These are phyloP conservation scores for Piezodorus guildinii DNA, from an alignment of 1,140 invertebrate genomes.

Conservation along the genomic window DNA sequence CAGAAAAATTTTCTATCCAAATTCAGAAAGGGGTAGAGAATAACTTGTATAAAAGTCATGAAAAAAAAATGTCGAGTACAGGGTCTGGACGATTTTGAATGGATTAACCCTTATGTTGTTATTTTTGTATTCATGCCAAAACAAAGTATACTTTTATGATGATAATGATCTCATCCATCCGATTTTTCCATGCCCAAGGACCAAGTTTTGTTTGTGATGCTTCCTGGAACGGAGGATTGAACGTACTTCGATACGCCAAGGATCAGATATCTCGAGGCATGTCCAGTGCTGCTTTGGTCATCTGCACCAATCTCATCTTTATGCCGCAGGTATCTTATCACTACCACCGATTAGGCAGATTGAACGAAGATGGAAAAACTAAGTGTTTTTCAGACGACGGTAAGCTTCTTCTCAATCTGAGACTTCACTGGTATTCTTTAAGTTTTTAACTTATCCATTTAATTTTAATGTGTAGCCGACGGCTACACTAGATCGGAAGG, in stretches of 20 bases:
- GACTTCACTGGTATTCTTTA: not conserved
- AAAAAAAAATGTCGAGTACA: too few species aligned
- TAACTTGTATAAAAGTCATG: too few species aligned
- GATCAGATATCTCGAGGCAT: slow-evolving; percentile 47
- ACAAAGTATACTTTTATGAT: too few species aligned
- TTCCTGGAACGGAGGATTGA: slow-evolving; percentile 55
- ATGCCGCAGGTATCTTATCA: slow-evolving; percentile 51
- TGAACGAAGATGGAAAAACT: slow-evolving; percentile 52
- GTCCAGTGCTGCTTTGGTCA: slow-evolving; percentile 58
- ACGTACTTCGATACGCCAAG: slow-evolving; percentile 51
- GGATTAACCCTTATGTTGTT: too few species aligned
- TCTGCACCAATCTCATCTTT: slow-evolving; percentile 47
- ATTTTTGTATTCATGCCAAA: too few species aligned
- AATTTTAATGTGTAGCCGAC: slow-evolving; percentile 25
- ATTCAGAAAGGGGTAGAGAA: too few species aligned
- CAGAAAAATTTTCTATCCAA: too few species aligned
- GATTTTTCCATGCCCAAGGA: slow-evolving; percentile 34
- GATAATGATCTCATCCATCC: too few species aligned
- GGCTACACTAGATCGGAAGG: slow-evolving; percentile 28
- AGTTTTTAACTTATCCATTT: not conserved
- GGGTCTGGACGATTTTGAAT: too few species aligned
- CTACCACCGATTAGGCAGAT: slow-evolving; percentile 44
- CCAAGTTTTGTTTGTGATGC: slow-evolving; percentile 59
- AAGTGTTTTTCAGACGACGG: slow-evolving; percentile 57
- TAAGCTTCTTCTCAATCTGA: slow-evolving; percentile 27